Percentiles rank a stretch among this genome's conserved stretches.
Evolutionary conservation across 2,113 vertebrate genomes (phyloP).

Genomic region (Sorex araneus): DNA sequence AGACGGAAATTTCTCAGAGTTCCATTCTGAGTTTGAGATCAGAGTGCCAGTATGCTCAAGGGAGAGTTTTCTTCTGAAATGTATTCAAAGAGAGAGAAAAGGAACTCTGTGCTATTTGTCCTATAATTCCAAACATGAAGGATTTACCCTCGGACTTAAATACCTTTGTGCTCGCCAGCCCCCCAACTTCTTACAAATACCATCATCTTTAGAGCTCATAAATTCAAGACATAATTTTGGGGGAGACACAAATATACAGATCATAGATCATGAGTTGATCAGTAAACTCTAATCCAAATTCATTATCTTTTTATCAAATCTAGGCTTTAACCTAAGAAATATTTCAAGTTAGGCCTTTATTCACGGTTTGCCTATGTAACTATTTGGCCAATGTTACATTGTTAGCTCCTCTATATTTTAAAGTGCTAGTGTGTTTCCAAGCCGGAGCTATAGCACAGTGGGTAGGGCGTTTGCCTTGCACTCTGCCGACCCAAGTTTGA

Average conservation of each 20-base stretch:
- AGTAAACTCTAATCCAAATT: neutral
- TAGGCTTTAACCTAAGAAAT: neutral
- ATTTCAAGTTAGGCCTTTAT: neutral
- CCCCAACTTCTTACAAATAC: too few species aligned
- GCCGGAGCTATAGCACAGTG: too few species aligned
- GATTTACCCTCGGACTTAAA: neutral
- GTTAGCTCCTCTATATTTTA: neutral
- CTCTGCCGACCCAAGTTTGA: too few species aligned
- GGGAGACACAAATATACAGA: neutral
- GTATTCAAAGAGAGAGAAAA: neutral
- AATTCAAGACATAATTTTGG: neutral
- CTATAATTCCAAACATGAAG: neutral
- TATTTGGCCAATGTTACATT: neutral
- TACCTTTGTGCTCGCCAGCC: too few species aligned
- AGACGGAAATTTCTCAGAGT: neutral
- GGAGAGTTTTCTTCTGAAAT: neutral
- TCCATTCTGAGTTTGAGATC: neutral
- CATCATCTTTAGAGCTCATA: neutral
- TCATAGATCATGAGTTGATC: neutral
- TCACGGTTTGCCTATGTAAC: neutral
- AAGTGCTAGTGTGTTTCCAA: neutral
- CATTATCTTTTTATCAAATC: neutral
- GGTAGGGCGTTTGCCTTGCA: too few species aligned
- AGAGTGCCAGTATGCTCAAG: accelerated
- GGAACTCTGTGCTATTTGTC: neutral